Conservation (phyloP, 2,888 invertebrate genomes). For the Clusia tigrina region DNA sequence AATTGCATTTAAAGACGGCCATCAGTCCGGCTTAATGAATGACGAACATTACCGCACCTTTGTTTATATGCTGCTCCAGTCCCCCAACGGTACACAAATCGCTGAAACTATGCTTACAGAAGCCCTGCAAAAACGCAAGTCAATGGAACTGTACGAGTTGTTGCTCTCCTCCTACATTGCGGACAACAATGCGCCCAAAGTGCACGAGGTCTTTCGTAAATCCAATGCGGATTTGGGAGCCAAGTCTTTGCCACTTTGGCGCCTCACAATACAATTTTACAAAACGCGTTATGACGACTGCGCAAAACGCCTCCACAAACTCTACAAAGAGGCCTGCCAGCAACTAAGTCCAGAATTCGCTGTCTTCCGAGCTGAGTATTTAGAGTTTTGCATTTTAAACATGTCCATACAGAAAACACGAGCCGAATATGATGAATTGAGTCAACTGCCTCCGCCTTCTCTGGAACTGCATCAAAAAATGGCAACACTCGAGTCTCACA, state of each 20-base stretch:
- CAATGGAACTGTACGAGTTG: slow-evolving; percentile 66
- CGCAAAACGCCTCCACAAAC: slow-evolving; percentile 43
- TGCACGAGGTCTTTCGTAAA: slow-evolving; percentile 62
- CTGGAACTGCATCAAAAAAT: slow-evolving; percentile 71
- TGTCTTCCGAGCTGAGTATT: slow-evolving; percentile 49
- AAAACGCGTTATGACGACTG: slow-evolving; percentile 47
- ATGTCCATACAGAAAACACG: slow-evolving; percentile 68
- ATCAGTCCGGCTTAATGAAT: slow-evolving; percentile 64
- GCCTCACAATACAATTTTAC: slow-evolving; percentile 52
- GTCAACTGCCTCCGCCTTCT: slow-evolving; percentile 69
- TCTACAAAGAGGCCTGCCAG: slow-evolving; percentile 51
- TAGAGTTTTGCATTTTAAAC: slow-evolving; percentile 49
- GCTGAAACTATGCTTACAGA: slow-evolving; percentile 53
- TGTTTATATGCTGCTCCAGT: slow-evolving; percentile 55
- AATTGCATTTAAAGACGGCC: slow-evolving; percentile 66
- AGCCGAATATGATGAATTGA: slow-evolving; percentile 70
- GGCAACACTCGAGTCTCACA: slow-evolving; percentile 64
- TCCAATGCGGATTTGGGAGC: slow-evolving; percentile 49
- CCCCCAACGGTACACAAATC: slow-evolving; percentile 38
- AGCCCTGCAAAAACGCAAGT: slow-evolving; percentile 65
- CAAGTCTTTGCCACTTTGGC: slow-evolving; percentile 50
- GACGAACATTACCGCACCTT: slow-evolving; percentile 67
- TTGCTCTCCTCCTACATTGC: slow-evolving; percentile 65
- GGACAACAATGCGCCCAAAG: slow-evolving; percentile 61
- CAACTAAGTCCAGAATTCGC: slow-evolving; percentile 47